Evolutionary conservation across 2,113 vertebrate species (phyloP), one percentile per base, ranked within the genome.

Genomic region (Dryoscopus gambensis): DNA sequence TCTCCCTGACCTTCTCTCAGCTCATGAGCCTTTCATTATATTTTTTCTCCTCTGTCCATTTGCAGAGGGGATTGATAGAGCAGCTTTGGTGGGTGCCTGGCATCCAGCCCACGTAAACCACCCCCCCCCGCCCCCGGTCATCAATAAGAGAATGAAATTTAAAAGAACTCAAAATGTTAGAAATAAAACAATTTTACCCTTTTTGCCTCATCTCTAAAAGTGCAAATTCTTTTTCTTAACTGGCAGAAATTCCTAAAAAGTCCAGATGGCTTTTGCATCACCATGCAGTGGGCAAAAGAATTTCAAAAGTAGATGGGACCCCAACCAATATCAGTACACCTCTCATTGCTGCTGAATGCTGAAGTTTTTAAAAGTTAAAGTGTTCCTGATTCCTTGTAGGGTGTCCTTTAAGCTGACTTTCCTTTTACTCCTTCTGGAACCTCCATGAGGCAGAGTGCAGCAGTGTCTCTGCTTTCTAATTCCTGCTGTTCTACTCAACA

Each of bases 371-470:
- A 47, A 76, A 88, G 10, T 8, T 39, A n/a, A 81, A 87, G 12
- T 5, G 8, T 40, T 64, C 16, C 49, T 35, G 15, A 37, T 74
- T 50, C 24, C 16, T 73, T 56, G 4, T 27, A 25, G 12, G 2
- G 7, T 62, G 28, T 35, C 15, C 27, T 85, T 79, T 78, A 78
- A 49, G 7, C 5, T 53, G 13, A 1, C 15, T 81, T 56, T 76
- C 33, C 7, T 44, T 81, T 69, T 68, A 15, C 9, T n/a, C 13
- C 14, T 4, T 28, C 46, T 67, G 31, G 16, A 74, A 7, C 11
- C 15, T 67, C n/a, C 20, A 15, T 5, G 19, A 69, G 22, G 17
- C 28, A 62, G 28, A 78, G 15, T 0, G 0, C 13, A 74, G 25
- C 5, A 14, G 6, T 7, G 9, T 20, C 37, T 70, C 31, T 87